These are phyloP conservation scores for Hofmannophila pseudospretella DNA, from an alignment of 2,888 invertebrate genomes.

Conservation along the genomic window DNA sequence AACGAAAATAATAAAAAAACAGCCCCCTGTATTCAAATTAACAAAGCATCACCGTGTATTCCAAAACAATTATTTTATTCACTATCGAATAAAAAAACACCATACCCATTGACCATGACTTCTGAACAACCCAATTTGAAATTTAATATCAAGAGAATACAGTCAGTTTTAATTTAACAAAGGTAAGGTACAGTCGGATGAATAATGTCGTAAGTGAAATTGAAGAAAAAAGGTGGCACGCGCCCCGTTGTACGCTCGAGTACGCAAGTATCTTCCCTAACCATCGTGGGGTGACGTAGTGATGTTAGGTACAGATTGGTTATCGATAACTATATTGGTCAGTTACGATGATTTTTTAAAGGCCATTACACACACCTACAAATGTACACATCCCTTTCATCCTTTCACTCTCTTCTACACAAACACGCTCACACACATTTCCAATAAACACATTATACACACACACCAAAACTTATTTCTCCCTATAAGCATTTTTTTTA, in stretches of 20 bases:
- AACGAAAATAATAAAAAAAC: constrained; percentile 38
- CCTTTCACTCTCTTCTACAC: too few species aligned
- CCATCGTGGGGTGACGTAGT: constrained; percentile 55
- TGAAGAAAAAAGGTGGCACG: constrained; percentile 74
- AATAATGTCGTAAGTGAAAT: constrained; percentile 55
- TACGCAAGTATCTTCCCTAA: constrained; percentile 63
- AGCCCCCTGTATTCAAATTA: constrained; percentile 70
- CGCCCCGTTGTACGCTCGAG: constrained; percentile 61
- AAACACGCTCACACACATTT: too few species aligned
- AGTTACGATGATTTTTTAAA: too few species aligned
- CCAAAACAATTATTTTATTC: constrained; percentile 63
- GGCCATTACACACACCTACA: too few species aligned
- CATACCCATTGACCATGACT: constrained; percentile 16
- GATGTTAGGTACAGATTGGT: constrained; percentile 20
- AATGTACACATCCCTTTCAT: too few species aligned
- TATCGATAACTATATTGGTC: too few species aligned
- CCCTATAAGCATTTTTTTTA: too few species aligned
- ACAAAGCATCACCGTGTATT: constrained; percentile 73
- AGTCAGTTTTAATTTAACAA: constrained; percentile 18
- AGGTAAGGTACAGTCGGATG: constrained; percentile 28
- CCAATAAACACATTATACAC: too few species aligned
- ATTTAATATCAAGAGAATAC: constrained; percentile 12
- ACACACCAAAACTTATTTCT: too few species aligned
- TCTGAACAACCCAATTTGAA: constrained; percentile 9
- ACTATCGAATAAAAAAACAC: constrained; percentile 32